These are phyloP conservation scores for Pogonophryne albipinna DNA, from an alignment of 2,797 vertebrate species.

Conservation along the genomic window DNA sequence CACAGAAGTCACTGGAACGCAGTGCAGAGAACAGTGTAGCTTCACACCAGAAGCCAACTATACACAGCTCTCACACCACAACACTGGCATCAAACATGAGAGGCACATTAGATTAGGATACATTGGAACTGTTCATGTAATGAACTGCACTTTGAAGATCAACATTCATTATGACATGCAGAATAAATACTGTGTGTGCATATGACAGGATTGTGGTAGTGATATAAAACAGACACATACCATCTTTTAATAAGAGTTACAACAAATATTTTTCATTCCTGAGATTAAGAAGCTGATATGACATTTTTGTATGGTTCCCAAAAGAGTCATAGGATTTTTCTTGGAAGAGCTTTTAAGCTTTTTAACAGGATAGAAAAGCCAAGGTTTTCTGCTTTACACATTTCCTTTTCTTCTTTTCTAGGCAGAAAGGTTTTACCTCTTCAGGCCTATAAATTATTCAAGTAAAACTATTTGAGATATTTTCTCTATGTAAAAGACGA, in stretches of 20 bases:
- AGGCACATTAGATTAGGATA: not conserved
- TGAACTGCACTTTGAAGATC: not conserved
- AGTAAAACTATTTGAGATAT: not conserved
- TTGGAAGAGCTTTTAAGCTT: not conserved
- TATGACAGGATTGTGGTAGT: not conserved
- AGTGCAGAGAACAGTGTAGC: conserved; percentile 59
- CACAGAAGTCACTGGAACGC: conserved; percentile 73
- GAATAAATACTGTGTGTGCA: not conserved
- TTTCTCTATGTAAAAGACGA: not conserved
- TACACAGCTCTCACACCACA: conserved; percentile 39
- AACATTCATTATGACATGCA: not conserved
- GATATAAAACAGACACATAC: not conserved
- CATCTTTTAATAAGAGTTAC: not conserved
- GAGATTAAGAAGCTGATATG: not conserved
- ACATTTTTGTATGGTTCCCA: not conserved
- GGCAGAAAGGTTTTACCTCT: not conserved
- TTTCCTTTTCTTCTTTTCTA: not conserved
- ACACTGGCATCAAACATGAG: conserved; percentile 22
- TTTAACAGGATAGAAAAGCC: not conserved
- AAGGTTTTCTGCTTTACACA: not conserved
- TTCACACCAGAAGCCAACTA: conserved; percentile 52
- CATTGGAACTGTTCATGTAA: not conserved
- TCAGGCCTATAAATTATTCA: not conserved
- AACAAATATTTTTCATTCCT: not conserved
- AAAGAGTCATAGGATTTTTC: not conserved